Percentiles rank a stretch among this genome's conserved stretches.
Evolutionary conservation across 2,888 invertebrate genomes (phyloP).

Genomic region (Theristus sp.): DNA sequence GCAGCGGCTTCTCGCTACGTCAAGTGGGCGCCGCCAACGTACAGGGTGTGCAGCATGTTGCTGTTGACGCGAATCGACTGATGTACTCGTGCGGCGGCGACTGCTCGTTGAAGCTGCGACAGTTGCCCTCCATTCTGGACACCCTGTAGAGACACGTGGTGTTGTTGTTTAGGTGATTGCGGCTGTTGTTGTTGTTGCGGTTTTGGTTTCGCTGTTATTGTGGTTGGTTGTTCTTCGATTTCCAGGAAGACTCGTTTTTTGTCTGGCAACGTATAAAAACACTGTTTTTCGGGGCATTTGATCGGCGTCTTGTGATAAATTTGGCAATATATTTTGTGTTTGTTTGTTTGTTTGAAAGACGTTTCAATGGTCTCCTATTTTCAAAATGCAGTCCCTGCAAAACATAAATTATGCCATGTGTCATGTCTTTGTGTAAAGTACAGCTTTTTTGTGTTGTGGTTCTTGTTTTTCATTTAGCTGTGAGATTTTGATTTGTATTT

Average conservation of each 20-base stretch:
- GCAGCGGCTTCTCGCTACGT: constrained; percentile 77
- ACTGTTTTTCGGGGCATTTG: background rate
- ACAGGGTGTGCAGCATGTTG: constrained; percentile 63
- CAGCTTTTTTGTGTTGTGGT: no score
- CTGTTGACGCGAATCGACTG: constrained; percentile 67
- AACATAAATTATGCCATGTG: no score
- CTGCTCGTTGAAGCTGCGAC: constrained; percentile 91
- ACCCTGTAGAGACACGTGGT: background rate
- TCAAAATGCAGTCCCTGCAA: no score
- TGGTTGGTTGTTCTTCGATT: background rate
- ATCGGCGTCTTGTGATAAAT: no score
- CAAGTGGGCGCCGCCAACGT: constrained; percentile 68
- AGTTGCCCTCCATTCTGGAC: constrained; percentile 40
- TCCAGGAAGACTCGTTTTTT: background rate
- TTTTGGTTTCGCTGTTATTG: background rate
- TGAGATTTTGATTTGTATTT: no score
- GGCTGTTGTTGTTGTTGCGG: background rate
- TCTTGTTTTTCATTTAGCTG: no score
- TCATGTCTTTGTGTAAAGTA: no score
- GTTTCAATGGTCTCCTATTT: no score
- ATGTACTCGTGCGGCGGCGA: constrained; percentile 96
- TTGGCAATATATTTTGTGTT: no score
- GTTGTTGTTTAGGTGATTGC: no score
- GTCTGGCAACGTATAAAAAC: background rate
- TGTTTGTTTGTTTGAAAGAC: no score